phyloP scores from a whole-genome alignment of 2,113 vertebrate species.

The Addax nasomaculatus region DNA sequence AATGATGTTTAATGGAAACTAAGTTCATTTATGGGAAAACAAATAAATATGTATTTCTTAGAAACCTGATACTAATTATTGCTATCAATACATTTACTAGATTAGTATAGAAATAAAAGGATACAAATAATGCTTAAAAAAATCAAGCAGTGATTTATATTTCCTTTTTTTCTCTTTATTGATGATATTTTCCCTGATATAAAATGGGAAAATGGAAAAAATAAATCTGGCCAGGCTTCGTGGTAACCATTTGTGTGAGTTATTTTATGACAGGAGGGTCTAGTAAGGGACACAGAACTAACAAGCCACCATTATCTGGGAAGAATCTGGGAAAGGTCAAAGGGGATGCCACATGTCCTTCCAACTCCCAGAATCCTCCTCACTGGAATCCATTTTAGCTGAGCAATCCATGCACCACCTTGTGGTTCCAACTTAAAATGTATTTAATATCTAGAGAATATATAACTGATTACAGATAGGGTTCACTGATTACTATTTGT shows the following conservation, averaged over 20 bases:
- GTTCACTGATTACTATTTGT: background rate
- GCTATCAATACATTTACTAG: background rate
- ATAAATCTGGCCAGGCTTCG: background rate
- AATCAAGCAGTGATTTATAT: background rate
- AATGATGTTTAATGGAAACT: background rate
- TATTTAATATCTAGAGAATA: background rate
- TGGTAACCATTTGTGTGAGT: background rate
- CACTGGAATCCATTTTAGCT: background rate
- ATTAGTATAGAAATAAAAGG: background rate
- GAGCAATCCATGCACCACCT: background rate
- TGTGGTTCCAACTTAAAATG: background rate
- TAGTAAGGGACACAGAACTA: background rate
- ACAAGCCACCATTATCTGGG: background rate
- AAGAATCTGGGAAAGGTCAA: background rate
- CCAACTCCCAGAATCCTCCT: background rate
- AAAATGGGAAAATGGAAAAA: background rate
- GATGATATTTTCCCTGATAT: background rate
- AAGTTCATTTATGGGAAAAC: background rate
- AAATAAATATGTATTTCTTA: background rate
- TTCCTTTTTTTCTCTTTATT: background rate
- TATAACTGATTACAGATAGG: background rate
- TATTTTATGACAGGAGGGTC: background rate
- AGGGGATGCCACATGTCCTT: background rate
- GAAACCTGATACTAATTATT: background rate
- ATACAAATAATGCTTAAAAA: background rate